These are phyloP conservation scores for Nibea coibor DNA, from an alignment of 2,113 vertebrate genomes.

Conservation along the genomic window DNA sequence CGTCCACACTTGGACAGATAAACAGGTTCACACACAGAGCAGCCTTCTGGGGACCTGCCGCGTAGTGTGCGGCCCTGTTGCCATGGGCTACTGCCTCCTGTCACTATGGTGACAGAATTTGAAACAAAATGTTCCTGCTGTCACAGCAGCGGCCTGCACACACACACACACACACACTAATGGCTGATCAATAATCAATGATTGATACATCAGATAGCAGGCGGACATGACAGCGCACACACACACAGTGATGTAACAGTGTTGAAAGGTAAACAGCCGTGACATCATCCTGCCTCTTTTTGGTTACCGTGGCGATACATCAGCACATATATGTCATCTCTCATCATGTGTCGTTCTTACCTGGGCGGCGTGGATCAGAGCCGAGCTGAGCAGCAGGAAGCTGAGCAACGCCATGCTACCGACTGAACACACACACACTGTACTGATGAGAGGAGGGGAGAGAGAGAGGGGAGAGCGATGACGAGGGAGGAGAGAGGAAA, in stretches of 20 bases:
- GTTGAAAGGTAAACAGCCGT: slow-evolving; percentile 15
- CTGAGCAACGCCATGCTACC: slow-evolving; percentile 68
- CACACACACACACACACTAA: not conserved
- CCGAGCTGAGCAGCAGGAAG: slow-evolving; percentile 68
- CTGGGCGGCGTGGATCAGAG: slow-evolving; percentile 67
- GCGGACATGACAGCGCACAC: not conserved
- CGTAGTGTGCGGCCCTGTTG: slow-evolving; percentile 40
- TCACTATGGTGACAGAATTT: slow-evolving; percentile 61
- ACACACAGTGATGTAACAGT: slow-evolving; percentile 31
- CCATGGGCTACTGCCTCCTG: slow-evolving; percentile 57
- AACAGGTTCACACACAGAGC: not conserved
- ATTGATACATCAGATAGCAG: not conserved
- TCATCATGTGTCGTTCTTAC: slow-evolving; percentile 45
- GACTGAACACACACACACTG: slow-evolving; percentile 39
- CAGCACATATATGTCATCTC: not conserved
- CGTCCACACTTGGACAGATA: not conserved
- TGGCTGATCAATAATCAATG: not conserved
- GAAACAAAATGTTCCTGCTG: slow-evolving; percentile 24
- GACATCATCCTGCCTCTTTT: not conserved
- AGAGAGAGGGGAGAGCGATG: not conserved
- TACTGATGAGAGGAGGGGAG: slow-evolving; percentile 7
- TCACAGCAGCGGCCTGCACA: not conserved
- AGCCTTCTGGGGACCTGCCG: slow-evolving; percentile 13
- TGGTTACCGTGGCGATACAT: slow-evolving; percentile 15
- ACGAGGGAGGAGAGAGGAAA: not conserved